Base-by-base conservation (phyloP, 1,140 invertebrate species). In the Trachymyrmex septentrionalis region DNA sequence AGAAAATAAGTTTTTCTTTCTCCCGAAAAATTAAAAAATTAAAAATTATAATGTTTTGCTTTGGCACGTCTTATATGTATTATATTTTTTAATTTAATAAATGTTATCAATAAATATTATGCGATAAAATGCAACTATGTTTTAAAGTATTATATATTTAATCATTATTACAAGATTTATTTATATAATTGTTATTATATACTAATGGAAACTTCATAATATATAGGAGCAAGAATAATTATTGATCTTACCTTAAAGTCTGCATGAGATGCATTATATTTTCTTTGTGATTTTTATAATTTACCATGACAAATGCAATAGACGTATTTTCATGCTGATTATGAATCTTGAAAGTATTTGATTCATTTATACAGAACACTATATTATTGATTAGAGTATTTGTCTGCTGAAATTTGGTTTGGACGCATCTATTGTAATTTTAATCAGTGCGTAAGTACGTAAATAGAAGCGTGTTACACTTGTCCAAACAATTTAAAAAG, bases 181-280 rank as follows among this genome's bases (percentile, higher is more conserved):
- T 69, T 38, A 38, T 38, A 38, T 48, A 71, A 50, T 30, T 50
- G 1, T 72, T 73, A 30, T 44, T 21, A 21, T 0, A 14, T 34
- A 34, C 9, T 73, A 34, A 73, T 30, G 3, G 1, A 66, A 69
- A 67, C 21, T 53, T 19, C 19, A 19, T 19, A 44, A 9, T 44
- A 7, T 38, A 44, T 44, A 10, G 38, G 38, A 44, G 0, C 38
- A 44, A 10, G 9, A 44, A 44, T 38, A 38, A 38, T 44, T 44
- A 21, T 48, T 34, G 21, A 80, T 53, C 9, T 80, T 69, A 80
- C 77, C 77, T 80, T 9, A 80, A 16, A 1, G 63, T 80, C 5
- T 80, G 77, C 16, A 80, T 69, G 5, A 67, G 27, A 80, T 80
- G 77, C 0, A 69, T 9, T 71, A 81, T 57, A 1, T 53, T 69